These are phyloP conservation scores for Oreochromis tanganicae DNA, from an alignment of 2,113 vertebrate species.

Conservation along the genomic window DNA sequence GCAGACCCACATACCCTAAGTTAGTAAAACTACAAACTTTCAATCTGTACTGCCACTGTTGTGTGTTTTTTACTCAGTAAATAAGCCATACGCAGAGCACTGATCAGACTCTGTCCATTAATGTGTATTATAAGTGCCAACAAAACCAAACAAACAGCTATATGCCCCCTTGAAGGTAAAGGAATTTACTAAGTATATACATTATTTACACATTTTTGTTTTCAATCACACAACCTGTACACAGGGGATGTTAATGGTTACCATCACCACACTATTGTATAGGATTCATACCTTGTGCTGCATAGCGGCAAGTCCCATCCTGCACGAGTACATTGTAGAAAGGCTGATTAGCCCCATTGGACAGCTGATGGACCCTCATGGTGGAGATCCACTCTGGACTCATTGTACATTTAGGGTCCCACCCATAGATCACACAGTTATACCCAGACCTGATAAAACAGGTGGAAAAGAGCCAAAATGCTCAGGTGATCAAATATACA, in stretches of 20 bases:
- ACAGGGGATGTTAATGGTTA: background rate
- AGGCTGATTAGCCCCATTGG: slow-evolving; percentile 86
- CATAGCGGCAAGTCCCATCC: slow-evolving; percentile 91
- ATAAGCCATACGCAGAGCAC: background rate
- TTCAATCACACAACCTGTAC: background rate
- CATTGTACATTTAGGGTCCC: slow-evolving; percentile 98
- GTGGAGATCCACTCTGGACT: slow-evolving; percentile 95
- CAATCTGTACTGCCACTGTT: background rate
- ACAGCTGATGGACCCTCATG: slow-evolving; percentile 92
- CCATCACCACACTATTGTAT: background rate
- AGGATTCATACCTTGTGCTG: slow-evolving; percentile 82
- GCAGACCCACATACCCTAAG: background rate
- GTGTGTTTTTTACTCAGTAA: background rate
- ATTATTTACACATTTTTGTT: background rate
- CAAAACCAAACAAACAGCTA: background rate
- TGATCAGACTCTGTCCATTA: background rate
- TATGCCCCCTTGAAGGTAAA: background rate
- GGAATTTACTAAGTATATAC: background rate
- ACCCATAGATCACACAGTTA: slow-evolving; percentile 94
- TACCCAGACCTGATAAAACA: slow-evolving; percentile 80
- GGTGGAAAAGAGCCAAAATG: background rate
- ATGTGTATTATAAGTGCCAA: background rate
- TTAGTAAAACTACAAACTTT: background rate
- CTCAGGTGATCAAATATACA: background rate
- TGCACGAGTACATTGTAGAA: slow-evolving; percentile 97